Evolutionary conservation across 2,888 invertebrate genomes (phyloP).

Genomic region (Nebria salina): DNA sequence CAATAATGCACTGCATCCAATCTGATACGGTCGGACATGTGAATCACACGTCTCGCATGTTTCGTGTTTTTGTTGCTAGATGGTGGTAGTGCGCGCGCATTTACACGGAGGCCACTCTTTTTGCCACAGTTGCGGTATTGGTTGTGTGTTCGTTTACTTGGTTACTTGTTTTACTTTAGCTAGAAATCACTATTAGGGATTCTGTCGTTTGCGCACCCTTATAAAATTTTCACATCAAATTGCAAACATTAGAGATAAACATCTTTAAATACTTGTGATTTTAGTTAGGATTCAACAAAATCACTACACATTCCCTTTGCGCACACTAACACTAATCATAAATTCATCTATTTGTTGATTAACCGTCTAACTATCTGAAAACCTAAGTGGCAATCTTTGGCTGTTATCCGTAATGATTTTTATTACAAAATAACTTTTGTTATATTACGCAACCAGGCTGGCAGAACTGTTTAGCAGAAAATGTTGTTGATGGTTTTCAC

Average conservation of each 20-base stretch:
- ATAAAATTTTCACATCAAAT: conserved; percentile 11
- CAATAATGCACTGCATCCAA: conserved; percentile 61
- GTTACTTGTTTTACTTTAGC: conserved; percentile 37
- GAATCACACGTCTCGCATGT: conserved; percentile 52
- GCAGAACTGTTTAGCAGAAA: background rate
- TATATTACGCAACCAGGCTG: background rate
- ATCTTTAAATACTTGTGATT: conserved; percentile 7
- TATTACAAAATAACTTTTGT: background rate
- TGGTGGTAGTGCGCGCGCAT: conserved; percentile 21
- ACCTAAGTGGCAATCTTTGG: background rate
- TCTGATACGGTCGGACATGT: conserved; percentile 60
- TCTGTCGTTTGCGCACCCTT: conserved; percentile 10
- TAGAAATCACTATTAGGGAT: conserved; percentile 45
- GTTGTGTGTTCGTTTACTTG: conserved; percentile 34
- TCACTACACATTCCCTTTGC: background rate
- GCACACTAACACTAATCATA: background rate
- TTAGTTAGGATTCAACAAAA: conserved; percentile 2
- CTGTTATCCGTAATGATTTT: background rate
- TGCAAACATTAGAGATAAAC: conserved; percentile 13
- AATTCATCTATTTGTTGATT: conserved; percentile 16
- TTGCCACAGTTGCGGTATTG: background rate
- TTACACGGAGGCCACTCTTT: conserved; percentile 9
- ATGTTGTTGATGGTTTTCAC: background rate
- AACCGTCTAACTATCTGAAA: background rate
- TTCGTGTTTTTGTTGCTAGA: conserved; percentile 41